These are phyloP conservation scores for Rhea americana DNA, from an alignment of 2,113 vertebrate genomes.

Conservation along the genomic window DNA sequence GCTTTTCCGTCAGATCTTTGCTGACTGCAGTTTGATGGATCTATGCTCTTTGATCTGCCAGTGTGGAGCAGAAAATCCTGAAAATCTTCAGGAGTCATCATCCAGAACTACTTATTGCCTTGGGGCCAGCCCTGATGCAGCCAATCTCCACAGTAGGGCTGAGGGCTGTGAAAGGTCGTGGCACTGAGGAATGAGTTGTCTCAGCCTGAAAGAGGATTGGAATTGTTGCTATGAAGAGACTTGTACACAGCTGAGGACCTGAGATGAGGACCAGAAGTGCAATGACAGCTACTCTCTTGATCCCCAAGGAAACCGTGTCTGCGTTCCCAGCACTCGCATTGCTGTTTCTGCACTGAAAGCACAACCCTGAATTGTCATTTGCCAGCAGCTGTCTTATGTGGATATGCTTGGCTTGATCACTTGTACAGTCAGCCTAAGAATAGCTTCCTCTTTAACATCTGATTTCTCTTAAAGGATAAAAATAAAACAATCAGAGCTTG, in stretches of 20 bases:
- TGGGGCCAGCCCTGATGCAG: not conserved
- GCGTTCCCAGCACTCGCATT: not conserved
- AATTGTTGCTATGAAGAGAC: not conserved
- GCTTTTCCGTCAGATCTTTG: accelerated
- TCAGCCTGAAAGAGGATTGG: not conserved
- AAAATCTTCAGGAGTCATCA: not conserved
- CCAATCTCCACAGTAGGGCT: not conserved
- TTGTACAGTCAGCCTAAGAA: slow-evolving; percentile 61
- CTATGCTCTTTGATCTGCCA: not conserved
- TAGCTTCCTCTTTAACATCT: slow-evolving; percentile 66
- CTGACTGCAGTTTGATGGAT: not conserved
- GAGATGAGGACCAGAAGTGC: not conserved
- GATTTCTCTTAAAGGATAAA: slow-evolving; percentile 72
- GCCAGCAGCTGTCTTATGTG: slow-evolving; percentile 58
- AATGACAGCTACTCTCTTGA: slow-evolving; percentile 7
- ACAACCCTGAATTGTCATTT: slow-evolving; percentile 35
- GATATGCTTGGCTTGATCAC: slow-evolving; percentile 67
- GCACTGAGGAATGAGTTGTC: slow-evolving; percentile 7
- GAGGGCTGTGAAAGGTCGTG: slow-evolving; percentile 2
- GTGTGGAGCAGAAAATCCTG: not conserved
- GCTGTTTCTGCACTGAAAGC: slow-evolving; percentile 37
- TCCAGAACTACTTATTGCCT: not conserved
- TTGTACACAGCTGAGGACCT: not conserved
- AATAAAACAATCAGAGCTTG: slow-evolving; percentile 65
- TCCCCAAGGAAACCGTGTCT: slow-evolving; percentile 10